A percentile compares a stretch with the other conserved stretches of the same genome.
Conservation (phyloP, 2,888 invertebrate species). For the Scaptodrosophila latifasciaeformis region DNA sequence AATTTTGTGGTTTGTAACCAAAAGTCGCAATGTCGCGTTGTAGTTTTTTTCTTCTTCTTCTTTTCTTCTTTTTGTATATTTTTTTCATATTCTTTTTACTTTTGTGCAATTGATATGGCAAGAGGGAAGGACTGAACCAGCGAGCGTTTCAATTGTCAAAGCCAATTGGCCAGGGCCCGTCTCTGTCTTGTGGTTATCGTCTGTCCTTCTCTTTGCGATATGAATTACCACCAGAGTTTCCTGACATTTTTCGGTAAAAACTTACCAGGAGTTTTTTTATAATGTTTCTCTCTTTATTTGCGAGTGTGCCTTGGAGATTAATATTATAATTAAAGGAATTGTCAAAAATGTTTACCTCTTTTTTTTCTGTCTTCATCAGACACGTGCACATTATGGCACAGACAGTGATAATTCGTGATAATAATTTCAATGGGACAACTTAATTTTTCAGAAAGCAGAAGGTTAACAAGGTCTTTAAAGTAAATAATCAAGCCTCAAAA, state of each 20-base stretch:
- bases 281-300: slow-evolving; percentile 61
- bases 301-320: slow-evolving; percentile 40
- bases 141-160: slow-evolving; percentile 58
- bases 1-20: slow-evolving; percentile 56
- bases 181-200: slow-evolving; percentile 38
- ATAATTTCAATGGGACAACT: too few relatives aligned
- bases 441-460: too few relatives aligned
- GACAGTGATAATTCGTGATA: too few relatives aligned
- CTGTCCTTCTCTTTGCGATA: slow-evolving; percentile 49
- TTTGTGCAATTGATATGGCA: slow-evolving; percentile 52
- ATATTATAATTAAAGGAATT: slow-evolving; percentile 72
- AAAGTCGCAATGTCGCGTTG: slow-evolving; percentile 13
- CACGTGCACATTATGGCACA: too few relatives aligned
- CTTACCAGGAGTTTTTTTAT: slow-evolving; percentile 47
- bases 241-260: slow-evolving; percentile 42
- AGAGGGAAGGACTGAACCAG: slow-evolving; percentile 3
- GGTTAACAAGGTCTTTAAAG: too few relatives aligned
- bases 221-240: slow-evolving; percentile 67
- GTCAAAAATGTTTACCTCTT: too few relatives aligned
- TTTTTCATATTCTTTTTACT: neutral
- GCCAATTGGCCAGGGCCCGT: slow-evolving; percentile 44
- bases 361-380: slow-evolving; percentile 64
- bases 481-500: too few relatives aligned
- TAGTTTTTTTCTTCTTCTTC: too few relatives aligned
- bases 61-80: neutral